Evolutionary conservation across 2,113 vertebrate species (phyloP).

Genomic region (Clinocottus analis): DNA sequence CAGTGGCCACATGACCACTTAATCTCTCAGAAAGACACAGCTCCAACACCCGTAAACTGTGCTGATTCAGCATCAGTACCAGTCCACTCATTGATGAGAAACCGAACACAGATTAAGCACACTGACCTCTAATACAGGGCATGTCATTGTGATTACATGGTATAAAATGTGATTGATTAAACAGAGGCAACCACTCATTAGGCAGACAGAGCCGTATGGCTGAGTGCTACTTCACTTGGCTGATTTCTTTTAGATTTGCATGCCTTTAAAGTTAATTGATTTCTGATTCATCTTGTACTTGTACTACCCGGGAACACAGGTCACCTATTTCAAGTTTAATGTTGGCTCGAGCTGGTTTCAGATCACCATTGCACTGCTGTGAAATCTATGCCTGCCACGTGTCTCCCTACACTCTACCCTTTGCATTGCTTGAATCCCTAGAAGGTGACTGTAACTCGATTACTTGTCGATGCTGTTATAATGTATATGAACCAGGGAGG

Average conservation of each 20-base stretch:
- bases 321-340: conserved; percentile 53
- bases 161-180: conserved; percentile 85
- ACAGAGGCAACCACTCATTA: conserved; percentile 70
- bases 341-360: conserved; percentile 21
- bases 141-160: conserved; percentile 78
- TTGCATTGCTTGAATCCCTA: conserved; percentile 41
- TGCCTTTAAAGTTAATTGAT: conserved; percentile 67
- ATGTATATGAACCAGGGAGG: conserved; percentile 26
- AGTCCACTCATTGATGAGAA: conserved; percentile 33
- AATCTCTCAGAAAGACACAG: conserved; percentile 17
- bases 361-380: conserved; percentile 28
- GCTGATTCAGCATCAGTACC: conserved; percentile 43
- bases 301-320: conserved; percentile 46
- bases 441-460: conserved; percentile 47
- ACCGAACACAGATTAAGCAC: conserved; percentile 43
- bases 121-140: conserved; percentile 72
- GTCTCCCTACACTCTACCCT: conserved; percentile 29
- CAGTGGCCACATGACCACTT: conserved; percentile 6
- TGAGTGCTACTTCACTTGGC: conserved; percentile 49
- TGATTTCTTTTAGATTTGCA: conserved; percentile 57
- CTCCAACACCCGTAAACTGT: conserved; percentile 34
- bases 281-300: conserved; percentile 52
- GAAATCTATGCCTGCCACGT: conserved; percentile 41
- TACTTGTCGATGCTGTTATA: conserved; percentile 32
- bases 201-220: conserved; percentile 36